Evolutionary conservation across 2,113 vertebrate genomes (phyloP), one percentile per base, ranked within the genome.

Genomic region (Ascaphus truei): DNA sequence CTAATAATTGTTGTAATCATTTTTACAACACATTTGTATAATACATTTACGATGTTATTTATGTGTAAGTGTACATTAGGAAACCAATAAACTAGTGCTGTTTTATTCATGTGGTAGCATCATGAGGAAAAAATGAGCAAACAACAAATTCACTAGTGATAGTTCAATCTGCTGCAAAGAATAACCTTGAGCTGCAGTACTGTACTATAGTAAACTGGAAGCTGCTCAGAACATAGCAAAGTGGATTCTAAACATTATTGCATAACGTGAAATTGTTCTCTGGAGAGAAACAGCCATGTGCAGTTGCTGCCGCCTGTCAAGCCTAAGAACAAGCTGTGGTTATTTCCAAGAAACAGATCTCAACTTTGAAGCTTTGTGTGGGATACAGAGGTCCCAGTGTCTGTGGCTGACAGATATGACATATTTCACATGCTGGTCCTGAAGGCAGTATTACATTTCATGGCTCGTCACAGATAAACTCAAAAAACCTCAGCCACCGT

Each of bases 301-400:
- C 67, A 71, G 67, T 71, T 71, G 67, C 48, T 36, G 45, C 67
- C 29, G 43, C 27, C 34, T 26, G 67, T 71, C 57, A 52, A 33
- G 27, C 36, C 39, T 31, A 23, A 61, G 67, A 61, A 61, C 67
- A 71, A 71, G 43, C 56, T 22, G 67, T n/a, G 56, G 53, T 52
- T 71, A 60, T 61, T 61, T 61, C 67, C 45, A 51, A 41, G 67
- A 71, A 71, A 41, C 33, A 31, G 45, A 58, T 52, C 45, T 51
- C 57, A 29, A 41, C 67, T 71, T 71, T 71, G 47, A 71, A 71
- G 67, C 67, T 71, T 71, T 71, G 67, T 71, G 57, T 61, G 67
- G 58, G 67, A 71, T 60, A 61, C 67, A 71, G 47, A 71, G 47
- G 45, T 61, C 67, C 43, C 45, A 52, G 67, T 71, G 67, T 71